These are phyloP conservation scores for Hypomecis atomaria DNA, from an alignment of 2,888 invertebrate species.

Conservation along the genomic window DNA sequence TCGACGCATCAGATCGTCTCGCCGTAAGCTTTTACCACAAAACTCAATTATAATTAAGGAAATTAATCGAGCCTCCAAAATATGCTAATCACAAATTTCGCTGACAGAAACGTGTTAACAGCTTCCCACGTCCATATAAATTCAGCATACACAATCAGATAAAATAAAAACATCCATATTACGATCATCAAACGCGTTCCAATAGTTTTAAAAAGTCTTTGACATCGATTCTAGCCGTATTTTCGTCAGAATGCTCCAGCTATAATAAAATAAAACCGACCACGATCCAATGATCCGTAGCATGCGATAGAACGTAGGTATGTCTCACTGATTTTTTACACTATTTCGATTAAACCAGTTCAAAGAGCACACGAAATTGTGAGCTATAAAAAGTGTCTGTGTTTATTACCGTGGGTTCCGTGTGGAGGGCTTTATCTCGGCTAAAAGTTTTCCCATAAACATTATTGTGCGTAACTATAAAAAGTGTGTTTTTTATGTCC, in stretches of 20 bases:
- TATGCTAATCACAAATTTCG: conserved; percentile 29
- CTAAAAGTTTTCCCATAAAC: conserved; percentile 39
- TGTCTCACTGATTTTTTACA: conserved; percentile 63
- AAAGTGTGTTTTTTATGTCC: conserved; percentile 28
- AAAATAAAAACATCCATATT: conserved; percentile 37
- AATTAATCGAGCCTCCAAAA: conserved; percentile 17
- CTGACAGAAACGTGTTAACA: conserved; percentile 29
- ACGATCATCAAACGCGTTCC: conserved; percentile 37
- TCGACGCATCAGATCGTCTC: neutral
- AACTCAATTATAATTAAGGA: conserved; percentile 16
- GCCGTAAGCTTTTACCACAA: conserved; percentile 10
- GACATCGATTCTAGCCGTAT: conserved; percentile 34
- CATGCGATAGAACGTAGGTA: conserved; percentile 66
- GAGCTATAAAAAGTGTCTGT: conserved; percentile 58
- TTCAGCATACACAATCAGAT: conserved; percentile 36
- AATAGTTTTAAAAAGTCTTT: conserved; percentile 37
- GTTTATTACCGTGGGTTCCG: conserved; percentile 48
- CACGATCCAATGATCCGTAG: conserved; percentile 64
- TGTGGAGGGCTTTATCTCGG: conserved; percentile 38
- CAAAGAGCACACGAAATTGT: conserved; percentile 76
- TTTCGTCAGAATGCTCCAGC: conserved; percentile 41
- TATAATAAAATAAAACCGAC: conserved; percentile 67
- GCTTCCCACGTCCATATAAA: conserved; percentile 31
- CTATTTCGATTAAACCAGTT: conserved; percentile 73
- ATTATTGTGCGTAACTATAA: conserved; percentile 31